Evolutionary conservation across 2,888 invertebrate species (phyloP).

Genomic region (Nysson spinosus): DNA sequence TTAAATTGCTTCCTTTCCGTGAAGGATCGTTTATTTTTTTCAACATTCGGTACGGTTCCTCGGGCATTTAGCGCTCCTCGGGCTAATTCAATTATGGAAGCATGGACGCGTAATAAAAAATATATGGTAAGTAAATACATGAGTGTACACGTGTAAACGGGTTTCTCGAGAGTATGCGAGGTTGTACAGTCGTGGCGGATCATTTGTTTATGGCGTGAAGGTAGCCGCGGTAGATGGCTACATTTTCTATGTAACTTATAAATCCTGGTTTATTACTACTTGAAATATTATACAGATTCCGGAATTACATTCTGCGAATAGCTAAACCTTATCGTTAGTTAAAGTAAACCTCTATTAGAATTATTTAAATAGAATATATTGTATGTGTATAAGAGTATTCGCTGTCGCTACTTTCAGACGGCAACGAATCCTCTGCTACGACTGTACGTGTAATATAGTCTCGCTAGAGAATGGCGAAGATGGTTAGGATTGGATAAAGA

Average conservation of each 20-base stretch:
- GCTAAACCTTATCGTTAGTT: too few relatives aligned
- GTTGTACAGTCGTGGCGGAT: too few relatives aligned
- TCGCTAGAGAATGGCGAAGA: not conserved
- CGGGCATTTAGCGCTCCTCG: slow-evolving; percentile 50
- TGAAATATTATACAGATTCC: too few relatives aligned
- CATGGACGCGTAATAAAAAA: slow-evolving; percentile 39
- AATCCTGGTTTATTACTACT: too few relatives aligned
- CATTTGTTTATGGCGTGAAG: too few relatives aligned
- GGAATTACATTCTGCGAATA: too few relatives aligned
- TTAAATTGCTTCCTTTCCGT: slow-evolving; percentile 60
- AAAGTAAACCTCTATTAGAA: too few relatives aligned
- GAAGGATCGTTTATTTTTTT: slow-evolving; percentile 17
- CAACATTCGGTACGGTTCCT: slow-evolving; percentile 14
- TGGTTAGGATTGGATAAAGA: not conserved
- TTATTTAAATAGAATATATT: too few relatives aligned
- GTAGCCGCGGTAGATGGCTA: not conserved
- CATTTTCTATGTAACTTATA: too few relatives aligned
- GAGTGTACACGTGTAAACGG: not conserved
- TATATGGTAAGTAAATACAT: slow-evolving; percentile 38
- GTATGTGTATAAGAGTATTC: too few relatives aligned
- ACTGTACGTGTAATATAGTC: not conserved
- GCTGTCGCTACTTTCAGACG: too few relatives aligned
- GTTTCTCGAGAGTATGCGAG: not conserved
- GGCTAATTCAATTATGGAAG: slow-evolving; percentile 57
- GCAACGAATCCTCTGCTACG: too few relatives aligned